Conservation (phyloP, 2,888 invertebrate genomes). For the Rhorus exstirpatorius region DNA sequence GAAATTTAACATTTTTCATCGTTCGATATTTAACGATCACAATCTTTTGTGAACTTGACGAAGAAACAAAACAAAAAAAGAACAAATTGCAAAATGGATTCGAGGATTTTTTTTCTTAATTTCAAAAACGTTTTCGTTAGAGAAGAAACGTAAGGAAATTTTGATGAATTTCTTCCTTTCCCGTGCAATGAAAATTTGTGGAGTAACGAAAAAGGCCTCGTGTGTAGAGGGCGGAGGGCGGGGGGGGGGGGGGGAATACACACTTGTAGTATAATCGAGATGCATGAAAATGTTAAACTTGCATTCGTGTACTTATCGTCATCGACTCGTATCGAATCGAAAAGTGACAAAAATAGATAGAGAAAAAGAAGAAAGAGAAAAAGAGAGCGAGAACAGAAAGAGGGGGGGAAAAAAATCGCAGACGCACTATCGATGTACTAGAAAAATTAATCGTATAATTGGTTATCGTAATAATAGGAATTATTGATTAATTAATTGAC, state of each 20-base stretch:
- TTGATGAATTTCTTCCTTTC: constrained; percentile 6
- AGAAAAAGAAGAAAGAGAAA: constrained; percentile 21
- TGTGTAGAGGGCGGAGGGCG: constrained; percentile 40
- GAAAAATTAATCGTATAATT: constrained; percentile 56
- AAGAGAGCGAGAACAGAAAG: constrained; percentile 11
- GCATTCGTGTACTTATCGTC: constrained; percentile 53
- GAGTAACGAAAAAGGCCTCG: constrained; percentile 53
- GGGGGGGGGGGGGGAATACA: too few relatives aligned
- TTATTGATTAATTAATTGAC: constrained; percentile 57
- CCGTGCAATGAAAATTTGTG: constrained; percentile 45
- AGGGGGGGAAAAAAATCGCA: constrained; percentile 35
- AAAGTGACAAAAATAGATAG: constrained; percentile 10
- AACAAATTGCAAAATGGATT: too few relatives aligned
- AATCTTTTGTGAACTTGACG: too few relatives aligned
- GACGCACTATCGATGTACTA: constrained; percentile 68
- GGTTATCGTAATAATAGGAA: constrained; percentile 60
- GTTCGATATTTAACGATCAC: too few relatives aligned
- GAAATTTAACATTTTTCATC: too few relatives aligned
- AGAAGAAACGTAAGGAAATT: constrained; percentile 14
- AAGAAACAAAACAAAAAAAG: too few relatives aligned
- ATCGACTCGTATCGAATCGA: constrained; percentile 67
- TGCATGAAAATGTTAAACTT: constrained; percentile 50
- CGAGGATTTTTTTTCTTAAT: too few relatives aligned
- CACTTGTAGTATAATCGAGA: constrained; percentile 43
- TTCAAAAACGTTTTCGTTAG: too few relatives aligned